Percentiles rank a stretch among this genome's conserved stretches.
Conservation (phyloP, 2,113 vertebrate genomes). For the Chaetops frenatus region DNA sequence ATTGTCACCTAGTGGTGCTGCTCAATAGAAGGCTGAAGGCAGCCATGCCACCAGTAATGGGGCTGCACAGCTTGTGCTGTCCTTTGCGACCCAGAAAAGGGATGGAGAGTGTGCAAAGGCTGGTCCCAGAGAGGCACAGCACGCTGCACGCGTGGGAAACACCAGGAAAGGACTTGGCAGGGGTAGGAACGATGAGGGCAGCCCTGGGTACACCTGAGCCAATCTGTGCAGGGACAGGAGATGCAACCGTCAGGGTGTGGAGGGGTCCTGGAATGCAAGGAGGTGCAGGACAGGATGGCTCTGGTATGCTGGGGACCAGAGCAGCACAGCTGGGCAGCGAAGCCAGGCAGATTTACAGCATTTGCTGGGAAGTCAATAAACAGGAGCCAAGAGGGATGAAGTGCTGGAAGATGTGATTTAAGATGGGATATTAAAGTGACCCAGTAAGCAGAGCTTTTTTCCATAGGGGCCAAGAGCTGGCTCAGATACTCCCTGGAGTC, state of each 20-base stretch:
- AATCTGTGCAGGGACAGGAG: not conserved
- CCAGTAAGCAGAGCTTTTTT: not conserved
- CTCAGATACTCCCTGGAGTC: not conserved
- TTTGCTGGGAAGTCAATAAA: not conserved
- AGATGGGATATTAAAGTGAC: not conserved
- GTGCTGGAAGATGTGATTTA: conserved; percentile 33
- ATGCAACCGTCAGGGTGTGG: rapidly evolving
- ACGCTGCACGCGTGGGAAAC: not conserved
- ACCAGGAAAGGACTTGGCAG: rapidly evolving
- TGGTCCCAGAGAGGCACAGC: not conserved
- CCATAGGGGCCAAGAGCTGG: rapidly evolving
- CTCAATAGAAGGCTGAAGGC: not conserved
- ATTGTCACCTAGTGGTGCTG: not conserved
- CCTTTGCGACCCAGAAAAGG: not conserved
- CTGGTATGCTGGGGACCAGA: rapidly evolving
- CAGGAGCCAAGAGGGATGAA: not conserved
- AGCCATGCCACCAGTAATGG: rapidly evolving
- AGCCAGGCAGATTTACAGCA: not conserved
- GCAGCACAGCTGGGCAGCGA: not conserved
- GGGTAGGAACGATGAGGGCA: not conserved
- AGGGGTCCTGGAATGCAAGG: not conserved
- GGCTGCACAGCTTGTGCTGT: not conserved
- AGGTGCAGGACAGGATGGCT: not conserved
- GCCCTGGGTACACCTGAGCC: not conserved
- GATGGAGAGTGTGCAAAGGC: not conserved